Percentiles rank a stretch among this genome's conserved stretches.
phyloP scores from a whole-genome alignment of 1,140 invertebrate species.

The Danaus melanippus region DNA sequence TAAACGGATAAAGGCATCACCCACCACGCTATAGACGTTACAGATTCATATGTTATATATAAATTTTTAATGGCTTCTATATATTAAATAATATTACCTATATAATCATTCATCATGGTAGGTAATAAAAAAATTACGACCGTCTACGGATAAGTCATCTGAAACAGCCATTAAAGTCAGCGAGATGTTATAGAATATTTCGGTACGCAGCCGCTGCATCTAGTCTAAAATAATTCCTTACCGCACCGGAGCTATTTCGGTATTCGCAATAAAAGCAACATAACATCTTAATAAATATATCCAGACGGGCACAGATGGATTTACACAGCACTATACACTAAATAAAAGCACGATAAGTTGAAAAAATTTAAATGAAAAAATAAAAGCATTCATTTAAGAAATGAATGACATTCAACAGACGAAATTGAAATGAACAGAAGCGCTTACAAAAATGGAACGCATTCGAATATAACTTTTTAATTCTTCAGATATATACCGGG shows the following conservation, averaged over 20 bases:
- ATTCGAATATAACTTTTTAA: conserved; percentile 32
- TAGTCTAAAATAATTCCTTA: conserved; percentile 57
- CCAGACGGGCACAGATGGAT: conserved; percentile 31
- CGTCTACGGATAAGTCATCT: no score
- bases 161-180: no score
- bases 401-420: no score
- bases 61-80: no score
- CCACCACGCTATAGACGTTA: no score
- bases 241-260: conserved; percentile 53
- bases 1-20: no score
- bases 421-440: conserved; percentile 12
- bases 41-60: no score
- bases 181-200: conserved; percentile 13
- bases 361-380: conserved; percentile 2
- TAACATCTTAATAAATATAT: conserved; percentile 32
- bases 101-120: no score
- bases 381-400: no score
- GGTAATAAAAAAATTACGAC: no score
- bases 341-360: conserved; percentile 22
- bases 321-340: conserved; percentile 27
- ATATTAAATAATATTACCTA: no score
- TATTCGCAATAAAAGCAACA: conserved; percentile 49
- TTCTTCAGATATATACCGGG: conserved; percentile 41
- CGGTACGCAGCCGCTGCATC: conserved; percentile 28
- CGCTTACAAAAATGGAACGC: conserved; percentile 31